These are phyloP conservation scores for Liopterus haemorrhoidalis DNA, from an alignment of 2,888 invertebrate genomes.

Conservation along the genomic window DNA sequence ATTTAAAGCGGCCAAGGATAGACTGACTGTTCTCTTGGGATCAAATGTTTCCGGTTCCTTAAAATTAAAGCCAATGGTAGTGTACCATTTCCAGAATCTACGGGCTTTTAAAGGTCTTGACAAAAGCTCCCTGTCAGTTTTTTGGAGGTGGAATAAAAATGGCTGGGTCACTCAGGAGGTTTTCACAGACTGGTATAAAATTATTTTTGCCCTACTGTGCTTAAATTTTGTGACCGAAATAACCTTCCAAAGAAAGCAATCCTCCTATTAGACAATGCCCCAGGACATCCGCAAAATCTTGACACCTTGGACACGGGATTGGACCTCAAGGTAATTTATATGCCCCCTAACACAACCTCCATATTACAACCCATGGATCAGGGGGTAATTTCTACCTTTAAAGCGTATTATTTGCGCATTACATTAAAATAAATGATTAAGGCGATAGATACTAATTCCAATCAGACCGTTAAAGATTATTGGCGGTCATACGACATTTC, in stretches of 20 bases:
- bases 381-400: constrained; percentile 9
- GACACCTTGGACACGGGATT: constrained; percentile 20
- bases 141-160: constrained; percentile 11
- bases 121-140: constrained; percentile 14
- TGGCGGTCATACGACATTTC: constrained; percentile 24
- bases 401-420: too few species aligned
- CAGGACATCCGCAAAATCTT: constrained; percentile 24
- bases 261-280: constrained; percentile 22
- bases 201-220: constrained; percentile 25
- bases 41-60: constrained; percentile 18
- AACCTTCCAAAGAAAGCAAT: constrained; percentile 23
- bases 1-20: constrained; percentile 6
- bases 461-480: constrained; percentile 22
- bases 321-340: too few species aligned
- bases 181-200: constrained; percentile 9
- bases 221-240: constrained; percentile 23
- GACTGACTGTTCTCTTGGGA: constrained; percentile 18
- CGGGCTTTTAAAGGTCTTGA: constrained; percentile 17
- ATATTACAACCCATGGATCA: not conserved
- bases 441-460: constrained; percentile 4
- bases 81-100: constrained; percentile 14
- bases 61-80: constrained; percentile 16
- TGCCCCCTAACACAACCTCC: too few species aligned
- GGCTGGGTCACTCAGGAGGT: not conserved
- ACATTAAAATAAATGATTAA: constrained; percentile 1